A percentile compares a stretch with the other conserved stretches of the same genome.
Conservation (phyloP, 2,888 invertebrate genomes). For the Muscina levida region DNA sequence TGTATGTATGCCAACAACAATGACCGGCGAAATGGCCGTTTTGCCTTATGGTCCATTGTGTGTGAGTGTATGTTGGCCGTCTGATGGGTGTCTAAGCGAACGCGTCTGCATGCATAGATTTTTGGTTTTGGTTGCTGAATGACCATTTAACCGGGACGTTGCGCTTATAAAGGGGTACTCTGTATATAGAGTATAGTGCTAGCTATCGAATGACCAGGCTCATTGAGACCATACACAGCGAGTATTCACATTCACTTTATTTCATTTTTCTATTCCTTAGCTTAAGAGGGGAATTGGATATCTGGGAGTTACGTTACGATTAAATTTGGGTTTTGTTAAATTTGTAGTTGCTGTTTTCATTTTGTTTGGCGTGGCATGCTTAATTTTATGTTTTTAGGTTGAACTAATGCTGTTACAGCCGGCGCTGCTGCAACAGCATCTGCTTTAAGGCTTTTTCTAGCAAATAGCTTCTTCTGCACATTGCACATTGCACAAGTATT, state of each 20-base stretch:
- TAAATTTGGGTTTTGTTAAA: neutral
- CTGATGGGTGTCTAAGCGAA: neutral
- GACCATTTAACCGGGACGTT: constrained; percentile 11
- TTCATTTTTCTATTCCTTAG: too few relatives aligned
- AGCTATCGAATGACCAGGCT: neutral
- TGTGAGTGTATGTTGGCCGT: too few relatives aligned
- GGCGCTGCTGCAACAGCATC: constrained; percentile 4
- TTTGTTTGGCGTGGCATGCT: constrained; percentile 41
- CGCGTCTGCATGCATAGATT: constrained; percentile 6
- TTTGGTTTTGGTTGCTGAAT: neutral
- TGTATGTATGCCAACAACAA: constrained; percentile 1
- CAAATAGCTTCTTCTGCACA: neutral
- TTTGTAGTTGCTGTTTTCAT: too few relatives aligned
- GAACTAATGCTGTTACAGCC: neutral
- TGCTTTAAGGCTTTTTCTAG: constrained; percentile 20
- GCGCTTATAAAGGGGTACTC: neutral
- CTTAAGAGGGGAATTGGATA: neutral
- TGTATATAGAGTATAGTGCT: neutral
- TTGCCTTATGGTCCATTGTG: constrained; percentile 18
- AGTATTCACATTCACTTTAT: constrained; percentile 13
- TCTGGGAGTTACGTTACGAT: neutral
- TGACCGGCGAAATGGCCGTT: neutral
- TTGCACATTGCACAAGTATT: constrained; percentile 21
- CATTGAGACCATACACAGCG: too few relatives aligned
- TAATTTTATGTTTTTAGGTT: constrained; percentile 35